These are phyloP conservation scores for Mormoops blainvillei DNA, from an alignment of 2,113 vertebrate genomes.

Conservation along the genomic window DNA sequence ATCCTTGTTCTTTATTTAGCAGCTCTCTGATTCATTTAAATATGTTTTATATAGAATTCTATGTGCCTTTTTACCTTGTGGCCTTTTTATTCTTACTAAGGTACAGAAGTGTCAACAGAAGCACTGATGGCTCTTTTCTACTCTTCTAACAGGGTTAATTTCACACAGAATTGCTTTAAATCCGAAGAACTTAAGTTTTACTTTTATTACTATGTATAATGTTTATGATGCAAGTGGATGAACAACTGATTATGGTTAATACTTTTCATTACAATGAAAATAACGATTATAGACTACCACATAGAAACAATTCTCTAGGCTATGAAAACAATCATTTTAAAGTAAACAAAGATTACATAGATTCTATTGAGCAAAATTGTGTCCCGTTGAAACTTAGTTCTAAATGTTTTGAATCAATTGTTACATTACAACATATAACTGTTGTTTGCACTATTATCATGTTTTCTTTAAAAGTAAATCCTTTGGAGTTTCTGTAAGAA, in stretches of 20 bases:
- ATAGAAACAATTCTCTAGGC: slow-evolving; percentile 30
- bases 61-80: slow-evolving; percentile 87
- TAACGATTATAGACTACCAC: background rate
- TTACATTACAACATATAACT: background rate
- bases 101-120: slow-evolving; percentile 73
- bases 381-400: slow-evolving; percentile 42
- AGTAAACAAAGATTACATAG: slow-evolving; percentile 18
- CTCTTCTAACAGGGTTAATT: slow-evolving; percentile 63
- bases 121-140: slow-evolving; percentile 68
- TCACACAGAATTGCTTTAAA: slow-evolving; percentile 67
- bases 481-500: slow-evolving; percentile 40
- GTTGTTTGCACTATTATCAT: slow-evolving; percentile 78
- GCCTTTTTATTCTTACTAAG: slow-evolving; percentile 83
- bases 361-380: slow-evolving; percentile 21
- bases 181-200: slow-evolving; percentile 74
- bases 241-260: slow-evolving; percentile 47
- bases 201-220: background rate
- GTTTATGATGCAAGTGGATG: slow-evolving; percentile 58
- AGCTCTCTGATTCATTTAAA: slow-evolving; percentile 72
- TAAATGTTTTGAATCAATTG: background rate
- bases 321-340: slow-evolving; percentile 32
- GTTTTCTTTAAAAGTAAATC: slow-evolving; percentile 35
- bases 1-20: slow-evolving; percentile 74
- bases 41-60: slow-evolving; percentile 80
- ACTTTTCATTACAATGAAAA: slow-evolving; percentile 37